Evolutionary conservation across 1,140 invertebrate species (phyloP), one percentile per base, ranked within the genome.

Genomic region (Drosophila insularis): DNA sequence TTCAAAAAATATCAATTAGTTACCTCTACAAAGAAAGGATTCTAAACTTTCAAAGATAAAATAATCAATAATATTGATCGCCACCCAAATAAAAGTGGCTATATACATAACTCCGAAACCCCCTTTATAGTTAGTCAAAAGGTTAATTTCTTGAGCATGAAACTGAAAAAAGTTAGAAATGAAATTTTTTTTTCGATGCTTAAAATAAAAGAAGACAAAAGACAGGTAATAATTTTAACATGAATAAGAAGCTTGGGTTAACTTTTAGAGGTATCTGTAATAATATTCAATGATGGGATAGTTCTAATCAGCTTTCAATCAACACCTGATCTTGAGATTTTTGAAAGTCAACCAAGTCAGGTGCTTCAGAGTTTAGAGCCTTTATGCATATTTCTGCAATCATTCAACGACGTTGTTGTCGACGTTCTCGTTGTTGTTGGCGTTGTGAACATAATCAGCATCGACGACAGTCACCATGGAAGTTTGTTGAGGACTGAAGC

Each of bases 281-380:
- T n/a, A 27, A 2, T 56, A 17, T 56, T 32, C n/a, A 56, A 58
- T 19, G 8, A 14, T 27, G 0, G 6, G 27, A 27, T 17, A 35
- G 17, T 17, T 58, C 6, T 11, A 35, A 19, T 17, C 40, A 67
- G 55, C 27, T 23, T 17, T 59, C 63, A n/a, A 14, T 5, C 31
- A 13, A 13, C 71, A 76, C 72, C 67, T 79, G 80, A 84, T 85
- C 81, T 77, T 76, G 76, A 60, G 58, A 67, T 74, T 69, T 63
- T 43, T 63, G 67, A 68, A 63, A 39, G 60, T 37, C 35, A 37
- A 60, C 54, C 39, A 23, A 85, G 81, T 81, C 81, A 86, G 81
- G 82, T 85, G 81, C 74, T 85, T 69, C 46, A 60, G 5, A 27
- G 27, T 6, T 13, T 46, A 10, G 14, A 63, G 23, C 32, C 27